Evolutionary conservation across 2,888 invertebrate genomes (phyloP).

Genomic region (Eristalis tenax): DNA sequence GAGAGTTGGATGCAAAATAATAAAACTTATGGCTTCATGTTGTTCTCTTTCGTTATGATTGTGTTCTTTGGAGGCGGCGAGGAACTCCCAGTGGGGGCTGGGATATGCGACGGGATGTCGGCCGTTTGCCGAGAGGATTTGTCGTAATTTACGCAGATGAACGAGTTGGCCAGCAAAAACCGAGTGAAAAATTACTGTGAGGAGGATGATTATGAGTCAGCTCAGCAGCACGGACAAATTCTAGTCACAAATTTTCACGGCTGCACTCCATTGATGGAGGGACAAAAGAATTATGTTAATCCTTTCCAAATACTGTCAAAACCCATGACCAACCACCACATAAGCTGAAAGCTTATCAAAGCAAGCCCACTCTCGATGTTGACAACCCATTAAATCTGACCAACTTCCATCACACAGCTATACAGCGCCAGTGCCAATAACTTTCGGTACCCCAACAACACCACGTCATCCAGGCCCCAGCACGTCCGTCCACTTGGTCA

Average conservation of each 20-base stretch:
- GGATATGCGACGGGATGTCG: no score
- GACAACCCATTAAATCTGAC: background rate
- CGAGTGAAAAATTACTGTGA: background rate
- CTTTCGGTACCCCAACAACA: background rate
- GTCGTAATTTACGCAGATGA: background rate
- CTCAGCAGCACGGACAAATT: no score
- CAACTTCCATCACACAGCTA: background rate
- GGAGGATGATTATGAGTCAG: background rate
- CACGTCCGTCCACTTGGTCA: background rate
- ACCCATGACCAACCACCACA: background rate
- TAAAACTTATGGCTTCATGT: conserved; percentile 66
- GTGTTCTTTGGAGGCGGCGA: background rate
- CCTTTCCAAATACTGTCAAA: background rate
- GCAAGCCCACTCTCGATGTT: background rate
- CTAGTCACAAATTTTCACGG: no score
- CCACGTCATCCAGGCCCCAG: background rate
- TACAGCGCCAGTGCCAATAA: background rate
- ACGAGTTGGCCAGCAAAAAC: background rate
- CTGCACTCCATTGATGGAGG: no score
- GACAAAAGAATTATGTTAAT: no score
- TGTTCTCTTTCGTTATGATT: conserved; percentile 16
- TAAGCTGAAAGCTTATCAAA: background rate
- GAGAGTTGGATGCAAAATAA: conserved; percentile 59
- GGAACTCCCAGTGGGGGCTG: background rate
- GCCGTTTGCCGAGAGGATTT: no score